Base-by-base conservation (phyloP, 2,113 vertebrate species). In the Petaurus breviceps region DNA sequence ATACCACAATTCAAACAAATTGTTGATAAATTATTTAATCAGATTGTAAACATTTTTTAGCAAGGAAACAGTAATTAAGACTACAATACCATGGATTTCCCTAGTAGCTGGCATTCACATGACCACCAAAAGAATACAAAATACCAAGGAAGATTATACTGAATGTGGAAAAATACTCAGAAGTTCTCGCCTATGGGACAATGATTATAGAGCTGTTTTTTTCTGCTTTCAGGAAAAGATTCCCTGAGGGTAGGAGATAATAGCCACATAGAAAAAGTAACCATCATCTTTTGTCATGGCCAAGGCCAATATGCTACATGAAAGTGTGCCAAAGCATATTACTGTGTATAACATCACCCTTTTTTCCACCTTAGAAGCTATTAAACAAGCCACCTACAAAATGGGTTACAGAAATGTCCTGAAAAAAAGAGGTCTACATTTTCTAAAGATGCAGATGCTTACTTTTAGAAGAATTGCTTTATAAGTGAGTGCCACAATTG, bases 381-480 rank as follows among this genome's bases (percentile, higher is more conserved):
- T 95, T 96, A 93, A 91, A 43, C 51, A 90, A 84, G 43, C 92
- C 94, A 23, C 77, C 49, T 94, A 46, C 54, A 92, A 49, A 92
- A 47, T n/a, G 57, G 23, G 37, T 93, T 90, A 54, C 43, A 93
- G 54, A 96, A 96, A 91, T 49, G n/a, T 24, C 90, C 92, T 91
- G 10, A 8, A 50, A 49, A 49, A 95, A 94, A 84, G n/a, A 96
- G 52, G 54, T 89, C 46, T 28, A 0, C 84, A 28, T 51, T 97
- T 95, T 95, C 93, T 92, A 95, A 97, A 95, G 90, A 84, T 28
- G 53, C 47, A 52, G 90, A 96, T 61, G 68, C n/a, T 96, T 92
- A 61, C 49, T n/a, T 14, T 61, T 91, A 95, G 93, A 96, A 93
- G 97, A 93, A 97, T 91, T 95, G 96, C 94, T 90, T 93, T 91